Conservation (phyloP, 2,797 vertebrate species). For the Hapalemur alaotrensis region DNA sequence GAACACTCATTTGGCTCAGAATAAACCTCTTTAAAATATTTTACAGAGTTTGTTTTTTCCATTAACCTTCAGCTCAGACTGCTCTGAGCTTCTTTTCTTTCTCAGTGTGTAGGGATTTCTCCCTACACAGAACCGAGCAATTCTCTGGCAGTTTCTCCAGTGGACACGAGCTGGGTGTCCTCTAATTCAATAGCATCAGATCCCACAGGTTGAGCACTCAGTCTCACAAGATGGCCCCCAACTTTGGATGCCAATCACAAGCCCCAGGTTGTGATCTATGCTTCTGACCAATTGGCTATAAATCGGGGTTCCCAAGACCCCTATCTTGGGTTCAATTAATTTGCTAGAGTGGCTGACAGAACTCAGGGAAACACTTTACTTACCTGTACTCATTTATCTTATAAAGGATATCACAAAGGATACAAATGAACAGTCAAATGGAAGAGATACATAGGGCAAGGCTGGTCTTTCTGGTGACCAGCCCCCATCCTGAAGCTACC, state of each 20-base stretch:
- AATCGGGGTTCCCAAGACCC: neutral
- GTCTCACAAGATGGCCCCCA: neutral
- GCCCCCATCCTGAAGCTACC: neutral
- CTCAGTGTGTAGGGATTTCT: neutral
- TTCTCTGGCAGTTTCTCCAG: neutral
- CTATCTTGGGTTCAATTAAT: neutral
- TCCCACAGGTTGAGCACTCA: neutral
- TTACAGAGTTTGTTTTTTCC: too few relatives aligned
- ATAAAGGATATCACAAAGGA: neutral
- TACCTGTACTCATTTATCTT: neutral
- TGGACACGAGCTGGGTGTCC: neutral
- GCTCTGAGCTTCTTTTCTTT: neutral
- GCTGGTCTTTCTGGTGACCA: neutral
- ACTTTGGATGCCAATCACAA: neutral
- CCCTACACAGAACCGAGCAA: neutral
- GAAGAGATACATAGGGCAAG: neutral
- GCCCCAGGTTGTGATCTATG: neutral
- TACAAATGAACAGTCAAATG: neutral
- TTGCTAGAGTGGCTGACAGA: neutral
- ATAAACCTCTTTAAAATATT: too few relatives aligned
- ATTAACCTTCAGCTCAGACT: neutral
- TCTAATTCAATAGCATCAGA: neutral
- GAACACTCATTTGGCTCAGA: too few relatives aligned
- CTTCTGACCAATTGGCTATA: neutral
- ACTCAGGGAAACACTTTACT: neutral